These are phyloP conservation scores for Sciaenops ocellatus DNA, from an alignment of 2,797 vertebrate species.

Conservation along the genomic window DNA sequence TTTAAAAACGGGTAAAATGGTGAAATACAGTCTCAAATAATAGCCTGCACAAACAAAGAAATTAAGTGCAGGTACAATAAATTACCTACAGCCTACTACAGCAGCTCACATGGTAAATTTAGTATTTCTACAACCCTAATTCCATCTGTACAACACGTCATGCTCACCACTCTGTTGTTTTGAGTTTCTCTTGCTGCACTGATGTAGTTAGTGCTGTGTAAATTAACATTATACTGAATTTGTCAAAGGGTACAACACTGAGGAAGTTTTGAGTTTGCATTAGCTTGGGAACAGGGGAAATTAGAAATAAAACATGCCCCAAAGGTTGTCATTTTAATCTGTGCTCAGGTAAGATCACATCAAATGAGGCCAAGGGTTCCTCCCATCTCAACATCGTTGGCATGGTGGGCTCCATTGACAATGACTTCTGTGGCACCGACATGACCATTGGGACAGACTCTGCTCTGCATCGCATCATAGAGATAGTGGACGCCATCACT, in stretches of 20 bases:
- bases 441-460: conserved; percentile 96
- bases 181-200: not conserved
- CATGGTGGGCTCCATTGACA: conserved; percentile 94
- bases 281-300: not conserved
- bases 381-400: conserved; percentile 91
- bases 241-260: not conserved
- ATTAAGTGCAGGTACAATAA: not conserved
- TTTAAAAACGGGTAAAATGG: not conserved
- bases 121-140: not conserved
- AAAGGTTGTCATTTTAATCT: conserved; percentile 6
- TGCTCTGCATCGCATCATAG: conserved; percentile 94
- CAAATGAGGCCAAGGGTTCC: conserved; percentile 84
- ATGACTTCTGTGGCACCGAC: conserved; percentile 94
- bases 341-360: conserved; percentile 87
- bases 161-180: not conserved
- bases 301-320: not conserved
- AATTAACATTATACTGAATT: not conserved
- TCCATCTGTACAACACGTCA: not conserved
- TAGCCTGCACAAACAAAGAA: not conserved
- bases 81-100: not conserved
- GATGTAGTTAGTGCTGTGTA: not conserved
- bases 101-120: not conserved
- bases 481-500: conserved; percentile 94
- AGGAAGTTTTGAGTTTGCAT: not conserved
- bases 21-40: too few relatives aligned